Conservation (phyloP, 2,113 vertebrate genomes). For the Onychostoma macrolepis region DNA sequence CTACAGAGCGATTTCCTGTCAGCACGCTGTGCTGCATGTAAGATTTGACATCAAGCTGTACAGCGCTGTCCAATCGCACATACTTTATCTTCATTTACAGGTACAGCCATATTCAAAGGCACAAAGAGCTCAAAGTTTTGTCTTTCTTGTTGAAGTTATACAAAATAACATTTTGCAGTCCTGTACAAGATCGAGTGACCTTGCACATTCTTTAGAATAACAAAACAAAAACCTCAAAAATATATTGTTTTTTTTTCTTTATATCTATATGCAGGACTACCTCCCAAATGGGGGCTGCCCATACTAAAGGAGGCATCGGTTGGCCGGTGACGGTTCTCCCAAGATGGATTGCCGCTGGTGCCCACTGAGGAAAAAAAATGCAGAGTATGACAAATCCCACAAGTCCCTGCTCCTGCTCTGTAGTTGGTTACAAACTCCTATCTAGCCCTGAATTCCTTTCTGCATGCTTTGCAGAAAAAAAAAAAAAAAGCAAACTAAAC, state of each 20-base stretch:
- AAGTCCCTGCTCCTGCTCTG: constrained; percentile 53
- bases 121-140: constrained; percentile 78
- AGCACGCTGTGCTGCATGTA: constrained; percentile 76
- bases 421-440: constrained; percentile 70
- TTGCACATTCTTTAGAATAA: constrained; percentile 74
- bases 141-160: constrained; percentile 82
- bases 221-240: constrained; percentile 67
- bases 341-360: constrained; percentile 76
- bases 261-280: constrained; percentile 68
- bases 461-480: constrained; percentile 49
- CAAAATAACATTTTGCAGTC: constrained; percentile 87
- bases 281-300: constrained; percentile 63
- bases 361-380: constrained; percentile 73
- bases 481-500: constrained; percentile 61
- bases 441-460: constrained; percentile 70
- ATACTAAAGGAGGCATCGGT: constrained; percentile 72
- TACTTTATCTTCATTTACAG: constrained; percentile 85
- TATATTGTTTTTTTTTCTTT: constrained; percentile 71
- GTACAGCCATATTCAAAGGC: constrained; percentile 85
- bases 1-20: constrained; percentile 76
- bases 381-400: constrained; percentile 38
- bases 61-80: constrained; percentile 81
- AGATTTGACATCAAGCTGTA: constrained; percentile 82
- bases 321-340: constrained; percentile 75
- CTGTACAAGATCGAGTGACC: constrained; percentile 85